Evolutionary conservation across 2,888 invertebrate genomes (phyloP).

Genomic region (Teleogryllus oceanicus): DNA sequence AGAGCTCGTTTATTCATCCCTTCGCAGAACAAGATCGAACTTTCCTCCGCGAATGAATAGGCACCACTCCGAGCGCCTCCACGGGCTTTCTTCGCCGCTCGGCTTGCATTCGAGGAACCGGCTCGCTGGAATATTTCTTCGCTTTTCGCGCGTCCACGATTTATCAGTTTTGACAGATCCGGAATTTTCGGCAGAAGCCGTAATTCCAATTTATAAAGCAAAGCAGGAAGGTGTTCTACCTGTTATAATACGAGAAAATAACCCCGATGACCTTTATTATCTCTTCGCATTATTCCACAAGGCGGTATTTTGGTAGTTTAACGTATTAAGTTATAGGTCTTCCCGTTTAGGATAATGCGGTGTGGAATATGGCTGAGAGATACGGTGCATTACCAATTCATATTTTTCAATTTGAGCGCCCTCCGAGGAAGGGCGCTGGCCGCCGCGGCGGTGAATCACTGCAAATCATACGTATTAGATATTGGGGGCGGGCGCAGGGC

Average conservation of each 20-base stretch:
- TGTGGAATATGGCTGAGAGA: background rate
- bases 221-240: background rate
- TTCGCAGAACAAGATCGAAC: no score
- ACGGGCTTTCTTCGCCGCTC: no score
- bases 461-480: slow-evolving; percentile 21
- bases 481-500: background rate
- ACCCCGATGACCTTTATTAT: slow-evolving; percentile 6
- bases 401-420: slow-evolving; percentile 1
- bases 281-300: background rate
- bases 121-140: no score
- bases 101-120: no score
- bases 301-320: background rate
- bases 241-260: background rate
- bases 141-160: no score
- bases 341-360: background rate
- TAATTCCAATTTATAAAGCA: background rate
- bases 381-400: slow-evolving; percentile 18
- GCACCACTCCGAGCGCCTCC: no score
- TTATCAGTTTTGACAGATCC: no score
- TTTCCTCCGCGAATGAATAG: no score
- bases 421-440: background rate
- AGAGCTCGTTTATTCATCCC: no score
- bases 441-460: background rate
- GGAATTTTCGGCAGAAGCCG: no score
- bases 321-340: slow-evolving; percentile 3